Evolutionary conservation across 2,888 invertebrate genomes (phyloP).

Genomic region (Baronia brevicornis): DNA sequence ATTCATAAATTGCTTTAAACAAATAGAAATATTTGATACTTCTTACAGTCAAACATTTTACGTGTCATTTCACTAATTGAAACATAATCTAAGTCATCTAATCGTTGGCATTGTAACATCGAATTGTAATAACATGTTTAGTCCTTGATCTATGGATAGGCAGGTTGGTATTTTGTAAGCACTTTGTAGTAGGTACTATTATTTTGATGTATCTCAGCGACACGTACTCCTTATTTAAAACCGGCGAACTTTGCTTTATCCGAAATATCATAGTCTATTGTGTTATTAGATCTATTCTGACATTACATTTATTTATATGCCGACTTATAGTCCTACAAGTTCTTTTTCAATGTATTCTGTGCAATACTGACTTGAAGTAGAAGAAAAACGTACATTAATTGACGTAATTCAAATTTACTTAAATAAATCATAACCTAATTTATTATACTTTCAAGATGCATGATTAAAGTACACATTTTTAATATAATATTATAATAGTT

Average conservation of each 20-base stretch:
- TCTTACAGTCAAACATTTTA: constrained; percentile 7
- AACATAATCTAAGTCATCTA: constrained; percentile 34
- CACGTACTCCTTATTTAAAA: constrained; percentile 27
- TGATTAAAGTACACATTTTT: too few relatives aligned
- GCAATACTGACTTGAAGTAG: too few relatives aligned
- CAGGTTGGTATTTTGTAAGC: constrained; percentile 48
- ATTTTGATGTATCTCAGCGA: constrained; percentile 42
- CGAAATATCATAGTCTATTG: constrained; percentile 38
- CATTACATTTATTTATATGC: constrained; percentile 2
- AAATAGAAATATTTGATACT: background rate
- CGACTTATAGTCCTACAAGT: constrained; percentile 13
- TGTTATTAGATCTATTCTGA: constrained; percentile 25
- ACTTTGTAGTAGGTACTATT: constrained; percentile 35
- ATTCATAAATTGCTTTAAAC: background rate
- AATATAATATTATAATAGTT: too few relatives aligned
- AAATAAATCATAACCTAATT: too few relatives aligned
- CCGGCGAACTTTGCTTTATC: constrained; percentile 34
- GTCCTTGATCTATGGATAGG: constrained; percentile 66
- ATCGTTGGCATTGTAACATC: constrained; percentile 49
- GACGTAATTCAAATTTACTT: too few relatives aligned
- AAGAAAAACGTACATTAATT: too few relatives aligned
- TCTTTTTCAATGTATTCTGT: too few relatives aligned
- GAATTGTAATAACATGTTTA: constrained; percentile 38
- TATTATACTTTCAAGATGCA: too few relatives aligned
- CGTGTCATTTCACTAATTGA: constrained; percentile 20